Percentiles rank a stretch among this genome's conserved stretches.
phyloP scores from a whole-genome alignment of 2,888 invertebrate genomes.

The Bugula neritina region DNA sequence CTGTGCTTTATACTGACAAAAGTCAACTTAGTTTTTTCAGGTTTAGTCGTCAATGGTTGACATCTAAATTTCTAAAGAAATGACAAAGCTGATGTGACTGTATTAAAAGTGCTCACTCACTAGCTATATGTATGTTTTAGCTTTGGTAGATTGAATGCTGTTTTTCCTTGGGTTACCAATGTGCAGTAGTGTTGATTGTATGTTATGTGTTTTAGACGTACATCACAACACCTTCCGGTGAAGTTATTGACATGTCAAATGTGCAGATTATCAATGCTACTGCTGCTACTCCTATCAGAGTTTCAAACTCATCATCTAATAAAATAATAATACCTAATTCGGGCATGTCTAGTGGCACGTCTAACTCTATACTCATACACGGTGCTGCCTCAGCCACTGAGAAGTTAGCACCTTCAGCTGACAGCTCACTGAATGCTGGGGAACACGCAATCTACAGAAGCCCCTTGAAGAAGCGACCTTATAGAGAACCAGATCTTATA shows the following conservation, averaged over 20 bases:
- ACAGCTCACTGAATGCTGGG: neutral
- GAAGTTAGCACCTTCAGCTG: neutral
- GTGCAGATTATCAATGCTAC: constrained; percentile 17
- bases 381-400: neutral
- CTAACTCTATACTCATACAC: neutral
- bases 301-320: neutral
- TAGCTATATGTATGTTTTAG: too few species aligned
- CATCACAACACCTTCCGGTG: constrained; percentile 24
- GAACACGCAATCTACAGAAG: constrained; percentile 31
- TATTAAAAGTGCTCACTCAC: too few species aligned
- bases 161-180: too few species aligned
- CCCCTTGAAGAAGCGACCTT: constrained; percentile 50
- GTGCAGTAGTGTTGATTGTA: too few species aligned
- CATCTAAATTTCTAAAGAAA: too few species aligned
- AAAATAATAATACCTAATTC: constrained; percentile 5
- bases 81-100: too few species aligned
- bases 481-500: constrained; percentile 29
- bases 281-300: constrained; percentile 2
- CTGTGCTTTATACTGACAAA: too few species aligned
- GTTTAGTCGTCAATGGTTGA: too few species aligned
- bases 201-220: constrained; percentile 23
- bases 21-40: too few species aligned
- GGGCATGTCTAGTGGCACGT: neutral
- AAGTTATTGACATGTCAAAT: constrained; percentile 27
- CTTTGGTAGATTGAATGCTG: too few species aligned